Percentiles rank a stretch among this genome's conserved stretches.
Conservation (phyloP, 2,888 invertebrate species). For the Ornithoptera priamus region DNA sequence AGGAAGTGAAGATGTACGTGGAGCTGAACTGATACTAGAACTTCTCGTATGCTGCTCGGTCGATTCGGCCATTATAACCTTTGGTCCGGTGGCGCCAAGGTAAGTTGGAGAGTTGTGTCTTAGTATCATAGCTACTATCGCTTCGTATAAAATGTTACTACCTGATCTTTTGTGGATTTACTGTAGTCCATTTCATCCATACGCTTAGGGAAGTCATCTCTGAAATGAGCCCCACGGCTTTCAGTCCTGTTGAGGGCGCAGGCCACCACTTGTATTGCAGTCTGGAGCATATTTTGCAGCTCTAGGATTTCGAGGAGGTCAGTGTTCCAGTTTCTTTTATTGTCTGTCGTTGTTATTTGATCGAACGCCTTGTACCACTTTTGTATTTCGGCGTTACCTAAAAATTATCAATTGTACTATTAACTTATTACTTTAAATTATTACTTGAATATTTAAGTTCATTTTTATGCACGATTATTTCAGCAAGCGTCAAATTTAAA, state of each 20-base stretch:
- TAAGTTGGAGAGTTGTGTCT: too few species aligned
- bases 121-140: too few species aligned
- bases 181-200: conserved; percentile 96
- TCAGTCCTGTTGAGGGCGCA: conserved; percentile 96
- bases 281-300: conserved; percentile 95
- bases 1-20: too few species aligned
- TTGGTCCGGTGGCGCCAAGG: too few species aligned
- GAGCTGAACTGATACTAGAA: too few species aligned
- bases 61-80: too few species aligned
- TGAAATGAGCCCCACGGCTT: conserved; percentile 98
- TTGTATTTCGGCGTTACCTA: conserved; percentile 80
- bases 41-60: too few species aligned
- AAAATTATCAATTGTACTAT: not conserved
- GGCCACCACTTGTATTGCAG: conserved; percentile 90
- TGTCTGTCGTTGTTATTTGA: conserved; percentile 87
- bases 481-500: too few species aligned
- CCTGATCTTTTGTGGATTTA: conserved; percentile 91
- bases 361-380: conserved; percentile 86
- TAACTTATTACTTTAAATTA: not conserved
- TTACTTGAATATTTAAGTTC: not conserved
- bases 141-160: conserved; percentile 35
- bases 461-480: too few species aligned
- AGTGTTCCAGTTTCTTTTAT: conserved; percentile 94
- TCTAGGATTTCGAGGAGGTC: conserved; percentile 97
- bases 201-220: conserved; percentile 95